These are phyloP conservation scores for Ptychadena robeensis DNA, from an alignment of 2,797 vertebrate species.

Conservation along the genomic window DNA sequence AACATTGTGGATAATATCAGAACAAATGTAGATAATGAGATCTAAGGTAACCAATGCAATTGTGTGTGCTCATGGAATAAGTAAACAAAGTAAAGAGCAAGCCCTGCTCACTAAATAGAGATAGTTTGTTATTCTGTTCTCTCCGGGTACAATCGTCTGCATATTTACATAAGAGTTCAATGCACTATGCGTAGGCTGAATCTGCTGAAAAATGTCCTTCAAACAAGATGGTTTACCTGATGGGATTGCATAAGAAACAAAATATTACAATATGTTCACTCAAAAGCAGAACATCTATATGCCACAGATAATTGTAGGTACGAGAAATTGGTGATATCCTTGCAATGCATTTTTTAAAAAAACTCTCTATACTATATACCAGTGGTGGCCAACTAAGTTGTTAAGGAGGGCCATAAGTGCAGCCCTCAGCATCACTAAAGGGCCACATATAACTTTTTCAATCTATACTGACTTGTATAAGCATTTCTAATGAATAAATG, in stretches of 20 bases:
- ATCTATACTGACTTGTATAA: no score
- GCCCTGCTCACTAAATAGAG: not conserved
- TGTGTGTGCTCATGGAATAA: not conserved
- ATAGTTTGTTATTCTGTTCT: conserved; percentile 17
- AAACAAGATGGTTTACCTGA: conserved; percentile 4
- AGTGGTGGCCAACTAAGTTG: no score
- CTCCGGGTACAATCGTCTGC: not conserved
- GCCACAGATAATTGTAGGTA: no score
- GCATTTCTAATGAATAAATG: no score
- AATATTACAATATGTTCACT: not conserved
- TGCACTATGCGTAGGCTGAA: conserved; percentile 22
- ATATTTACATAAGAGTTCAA: conserved; percentile 41
- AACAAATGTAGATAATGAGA: not conserved
- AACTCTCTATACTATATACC: no score
- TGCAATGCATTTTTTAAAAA: no score
- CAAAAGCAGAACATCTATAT: not conserved
- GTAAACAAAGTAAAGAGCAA: not conserved
- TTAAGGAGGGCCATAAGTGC: no score
- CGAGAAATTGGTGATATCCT: not conserved
- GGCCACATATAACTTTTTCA: no score
- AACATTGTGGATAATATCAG: not conserved
- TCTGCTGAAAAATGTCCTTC: conserved; percentile 35
- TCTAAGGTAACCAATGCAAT: not conserved
- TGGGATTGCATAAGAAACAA: conserved; percentile 5
- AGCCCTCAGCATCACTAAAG: no score